A percentile compares a stretch with the other conserved stretches of the same genome.
Evolutionary conservation across 2,113 vertebrate species (phyloP).

Genomic region (Channa maculata): DNA sequence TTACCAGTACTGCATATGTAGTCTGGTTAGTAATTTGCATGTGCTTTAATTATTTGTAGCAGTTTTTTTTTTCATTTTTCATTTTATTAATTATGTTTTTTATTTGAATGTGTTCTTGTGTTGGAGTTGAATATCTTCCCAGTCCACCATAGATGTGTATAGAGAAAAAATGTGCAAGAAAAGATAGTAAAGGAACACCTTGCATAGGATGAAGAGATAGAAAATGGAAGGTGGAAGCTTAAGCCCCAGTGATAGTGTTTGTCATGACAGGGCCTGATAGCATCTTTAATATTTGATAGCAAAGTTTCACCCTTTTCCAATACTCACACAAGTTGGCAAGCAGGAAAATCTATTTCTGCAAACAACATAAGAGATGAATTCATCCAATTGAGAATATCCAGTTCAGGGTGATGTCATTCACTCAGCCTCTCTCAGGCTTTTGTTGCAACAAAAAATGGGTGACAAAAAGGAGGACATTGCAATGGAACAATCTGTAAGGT

Average conservation of each 20-base stretch:
- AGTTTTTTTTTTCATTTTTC: neutral
- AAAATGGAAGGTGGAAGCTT: conserved; percentile 5
- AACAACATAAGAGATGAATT: conserved; percentile 39
- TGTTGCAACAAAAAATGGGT: conserved; percentile 26
- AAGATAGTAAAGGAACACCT: neutral
- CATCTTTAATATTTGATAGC: conserved; percentile 75
- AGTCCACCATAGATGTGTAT: neutral
- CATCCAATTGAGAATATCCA: conserved; percentile 39
- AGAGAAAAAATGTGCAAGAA: neutral
- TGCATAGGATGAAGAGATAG: neutral
- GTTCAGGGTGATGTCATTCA: conserved; percentile 59
- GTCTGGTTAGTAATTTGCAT: too few species aligned
- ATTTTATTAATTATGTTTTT: neutral
- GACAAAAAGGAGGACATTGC: conserved; percentile 5
- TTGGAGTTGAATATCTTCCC: neutral
- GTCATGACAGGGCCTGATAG: conserved; percentile 54
- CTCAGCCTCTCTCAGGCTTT: conserved; percentile 28
- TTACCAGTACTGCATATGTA: too few species aligned
- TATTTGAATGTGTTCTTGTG: neutral
- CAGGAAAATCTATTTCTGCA: conserved; percentile 57
- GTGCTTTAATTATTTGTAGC: too few species aligned
- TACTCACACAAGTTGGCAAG: conserved; percentile 8
- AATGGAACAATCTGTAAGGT: conserved; percentile 40
- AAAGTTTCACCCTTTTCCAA: conserved; percentile 50
- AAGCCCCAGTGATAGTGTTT: conserved; percentile 40